These are phyloP conservation scores for Coboldia fuscipes DNA, from an alignment of 1,140 invertebrate genomes.

Conservation along the genomic window DNA sequence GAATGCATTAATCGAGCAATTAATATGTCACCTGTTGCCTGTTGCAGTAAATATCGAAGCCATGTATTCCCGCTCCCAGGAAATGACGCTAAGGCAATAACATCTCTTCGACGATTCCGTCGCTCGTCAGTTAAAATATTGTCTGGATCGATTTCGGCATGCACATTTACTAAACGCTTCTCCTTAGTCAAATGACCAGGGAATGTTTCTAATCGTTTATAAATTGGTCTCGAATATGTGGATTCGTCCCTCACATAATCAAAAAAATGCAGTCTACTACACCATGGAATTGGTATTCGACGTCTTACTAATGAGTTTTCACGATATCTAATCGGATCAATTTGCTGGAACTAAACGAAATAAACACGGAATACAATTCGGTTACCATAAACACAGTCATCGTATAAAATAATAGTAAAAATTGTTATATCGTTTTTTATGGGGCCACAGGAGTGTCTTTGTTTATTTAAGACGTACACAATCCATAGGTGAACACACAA, in stretches of 20 bases:
- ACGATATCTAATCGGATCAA: neutral
- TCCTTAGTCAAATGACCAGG: neutral
- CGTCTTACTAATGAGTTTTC: neutral
- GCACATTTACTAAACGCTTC: too few species aligned
- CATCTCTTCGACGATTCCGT: constrained; percentile 6
- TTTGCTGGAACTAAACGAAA: too few species aligned
- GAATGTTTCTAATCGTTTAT: neutral
- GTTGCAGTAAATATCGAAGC: constrained; percentile 53
- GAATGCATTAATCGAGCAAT: neutral
- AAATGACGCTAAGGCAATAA: constrained; percentile 44
- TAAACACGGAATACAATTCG: too few species aligned
- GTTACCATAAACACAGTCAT: too few species aligned
- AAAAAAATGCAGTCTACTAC: neutral
- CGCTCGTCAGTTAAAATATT: constrained; percentile 3
- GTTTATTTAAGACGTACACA: too few species aligned
- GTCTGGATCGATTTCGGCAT: neutral
- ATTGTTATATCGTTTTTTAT: too few species aligned
- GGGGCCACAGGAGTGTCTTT: too few species aligned
- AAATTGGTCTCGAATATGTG: too few species aligned
- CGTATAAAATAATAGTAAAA: too few species aligned
- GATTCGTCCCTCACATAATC: neutral
- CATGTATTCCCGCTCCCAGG: constrained; percentile 65
- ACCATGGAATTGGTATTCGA: constrained; percentile 4
- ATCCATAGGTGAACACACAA: too few species aligned
- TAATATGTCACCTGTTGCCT: constrained; percentile 36